Percentiles rank a stretch among this genome's conserved stretches.
phyloP scores from a whole-genome alignment of 2,888 invertebrate genomes.

The Lapara coniferarum region DNA sequence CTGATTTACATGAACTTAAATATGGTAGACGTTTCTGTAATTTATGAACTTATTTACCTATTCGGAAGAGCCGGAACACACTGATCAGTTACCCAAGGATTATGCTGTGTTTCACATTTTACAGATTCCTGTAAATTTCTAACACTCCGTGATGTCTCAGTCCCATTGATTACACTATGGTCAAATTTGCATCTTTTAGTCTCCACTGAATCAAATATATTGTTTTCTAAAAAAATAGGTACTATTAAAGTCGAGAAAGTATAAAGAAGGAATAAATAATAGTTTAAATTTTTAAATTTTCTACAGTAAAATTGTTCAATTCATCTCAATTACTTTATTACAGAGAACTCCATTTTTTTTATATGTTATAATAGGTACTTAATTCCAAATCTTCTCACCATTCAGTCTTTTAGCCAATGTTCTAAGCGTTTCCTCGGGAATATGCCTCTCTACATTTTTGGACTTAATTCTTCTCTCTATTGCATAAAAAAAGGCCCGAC shows the following conservation, averaged over 20 bases:
- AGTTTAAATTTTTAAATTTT: too few species aligned
- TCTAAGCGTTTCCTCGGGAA: conserved; percentile 45
- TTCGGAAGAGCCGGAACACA: conserved; percentile 32
- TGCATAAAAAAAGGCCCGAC: conserved; percentile 48
- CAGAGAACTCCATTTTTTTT: too few species aligned
- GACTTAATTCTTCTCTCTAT: conserved; percentile 50
- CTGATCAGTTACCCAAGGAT: conserved; percentile 44
- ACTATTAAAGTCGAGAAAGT: too few species aligned
- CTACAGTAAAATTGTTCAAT: too few species aligned
- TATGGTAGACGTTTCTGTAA: background rate
- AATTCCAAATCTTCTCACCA: conserved; percentile 37
- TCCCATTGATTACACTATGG: conserved; percentile 30
- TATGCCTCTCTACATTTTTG: conserved; percentile 46
- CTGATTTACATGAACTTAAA: too few species aligned
- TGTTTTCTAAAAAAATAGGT: background rate
- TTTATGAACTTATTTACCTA: conserved; percentile 33
- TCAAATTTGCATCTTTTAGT: conserved; percentile 27
- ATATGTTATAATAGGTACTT: too few species aligned
- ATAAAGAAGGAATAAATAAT: background rate
- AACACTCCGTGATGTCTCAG: conserved; percentile 42
- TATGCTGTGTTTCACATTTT: conserved; percentile 41
- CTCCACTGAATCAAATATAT: conserved; percentile 19
- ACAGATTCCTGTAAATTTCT: conserved; percentile 43
- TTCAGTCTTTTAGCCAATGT: conserved; percentile 52
- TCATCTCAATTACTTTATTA: too few species aligned